These are phyloP conservation scores for Sarcophilus harrisii DNA, from an alignment of 2,797 vertebrate species.

Conservation along the genomic window DNA sequence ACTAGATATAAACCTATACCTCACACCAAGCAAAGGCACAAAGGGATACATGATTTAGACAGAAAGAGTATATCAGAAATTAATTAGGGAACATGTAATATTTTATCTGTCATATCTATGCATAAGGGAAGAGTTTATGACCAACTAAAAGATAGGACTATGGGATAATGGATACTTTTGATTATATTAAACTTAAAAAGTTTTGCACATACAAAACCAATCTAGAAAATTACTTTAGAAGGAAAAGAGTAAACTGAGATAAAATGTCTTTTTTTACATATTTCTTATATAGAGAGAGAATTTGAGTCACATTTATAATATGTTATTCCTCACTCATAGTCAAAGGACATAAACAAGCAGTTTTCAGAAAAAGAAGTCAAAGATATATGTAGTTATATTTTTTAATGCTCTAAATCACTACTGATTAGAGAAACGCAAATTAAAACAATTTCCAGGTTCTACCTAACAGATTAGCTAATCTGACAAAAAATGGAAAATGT, in stretches of 20 bases:
- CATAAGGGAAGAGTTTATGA: background rate
- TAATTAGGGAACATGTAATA: background rate
- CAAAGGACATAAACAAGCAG: background rate
- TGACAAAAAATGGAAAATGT: background rate
- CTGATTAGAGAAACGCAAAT: background rate
- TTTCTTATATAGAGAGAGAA: background rate
- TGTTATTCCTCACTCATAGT: background rate
- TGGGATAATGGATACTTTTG: background rate
- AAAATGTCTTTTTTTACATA: background rate
- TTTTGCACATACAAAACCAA: background rate
- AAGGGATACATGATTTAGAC: background rate
- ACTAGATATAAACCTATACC: background rate
- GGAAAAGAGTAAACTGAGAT: background rate
- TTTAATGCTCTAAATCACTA: background rate
- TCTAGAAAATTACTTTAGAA: background rate
- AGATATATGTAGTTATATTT: background rate
- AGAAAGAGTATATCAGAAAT: background rate
- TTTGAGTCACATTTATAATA: background rate
- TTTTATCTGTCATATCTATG: background rate
- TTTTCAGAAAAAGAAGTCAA: background rate
- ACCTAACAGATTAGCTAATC: background rate
- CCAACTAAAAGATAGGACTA: background rate
- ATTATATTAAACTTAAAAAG: background rate
- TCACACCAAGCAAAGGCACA: background rate
- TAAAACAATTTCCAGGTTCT: background rate